These are phyloP conservation scores for Abscondita cerata DNA, from an alignment of 2,888 invertebrate genomes.

Conservation along the genomic window DNA sequence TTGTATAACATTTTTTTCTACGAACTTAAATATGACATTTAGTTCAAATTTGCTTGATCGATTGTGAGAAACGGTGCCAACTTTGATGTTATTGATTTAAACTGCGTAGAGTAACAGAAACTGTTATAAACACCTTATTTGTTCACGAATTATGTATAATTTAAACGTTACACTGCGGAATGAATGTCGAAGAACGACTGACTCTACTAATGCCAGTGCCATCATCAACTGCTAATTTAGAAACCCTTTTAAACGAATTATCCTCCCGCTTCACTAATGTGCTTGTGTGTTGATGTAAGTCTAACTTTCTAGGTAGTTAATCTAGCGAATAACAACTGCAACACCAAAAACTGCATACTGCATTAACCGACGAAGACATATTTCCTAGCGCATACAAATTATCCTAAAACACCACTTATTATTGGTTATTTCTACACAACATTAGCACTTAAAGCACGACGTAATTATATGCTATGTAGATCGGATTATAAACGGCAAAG, in stretches of 20 bases:
- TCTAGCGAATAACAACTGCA: no score
- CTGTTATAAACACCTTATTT: slow-evolving; percentile 28
- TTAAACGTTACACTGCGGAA: slow-evolving; percentile 44
- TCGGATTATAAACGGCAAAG: not conserved
- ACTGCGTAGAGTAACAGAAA: slow-evolving; percentile 17
- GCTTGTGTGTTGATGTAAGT: slow-evolving; percentile 55
- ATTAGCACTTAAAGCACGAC: no score
- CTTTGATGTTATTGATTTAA: slow-evolving; percentile 26
- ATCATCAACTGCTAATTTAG: slow-evolving; percentile 60
- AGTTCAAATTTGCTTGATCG: slow-evolving; percentile 52
- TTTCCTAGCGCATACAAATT: no score
- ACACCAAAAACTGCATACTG: no score
- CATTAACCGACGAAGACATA: no score
- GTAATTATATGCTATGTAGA: no score
- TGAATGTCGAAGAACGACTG: slow-evolving; percentile 53
- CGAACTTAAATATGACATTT: slow-evolving; percentile 45
- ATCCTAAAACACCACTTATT: no score
- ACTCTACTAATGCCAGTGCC: slow-evolving; percentile 56
- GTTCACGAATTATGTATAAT: slow-evolving; percentile 28
- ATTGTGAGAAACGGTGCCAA: slow-evolving; percentile 49
- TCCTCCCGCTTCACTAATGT: slow-evolving; percentile 57
- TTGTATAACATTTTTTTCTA: slow-evolving; percentile 50
- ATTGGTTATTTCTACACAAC: no score
- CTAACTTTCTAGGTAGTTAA: slow-evolving; percentile 12
- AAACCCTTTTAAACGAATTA: slow-evolving; percentile 60